Base-by-base conservation (phyloP, 2,113 vertebrate species). In the Tetrax tetrax region DNA sequence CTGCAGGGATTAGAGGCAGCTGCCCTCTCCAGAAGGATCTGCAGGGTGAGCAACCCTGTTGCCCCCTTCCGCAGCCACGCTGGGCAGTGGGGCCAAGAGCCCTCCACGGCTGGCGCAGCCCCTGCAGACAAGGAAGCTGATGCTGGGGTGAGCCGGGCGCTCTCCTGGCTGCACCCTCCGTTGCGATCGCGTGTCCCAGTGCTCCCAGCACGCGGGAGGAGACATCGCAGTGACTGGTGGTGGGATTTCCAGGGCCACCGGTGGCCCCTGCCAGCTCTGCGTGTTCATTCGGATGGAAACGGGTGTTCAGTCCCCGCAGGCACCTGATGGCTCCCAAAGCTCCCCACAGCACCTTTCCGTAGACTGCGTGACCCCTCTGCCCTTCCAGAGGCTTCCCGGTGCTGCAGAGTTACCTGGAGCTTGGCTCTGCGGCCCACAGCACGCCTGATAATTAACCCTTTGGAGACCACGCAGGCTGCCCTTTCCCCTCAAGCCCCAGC, bases 21-120 rank as follows among this genome's bases (percentile, higher is more conserved):
- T 2, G 4, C 18, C n/a, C 12, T 28, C 38, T 76, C n/a, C 61
- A 56, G 27, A 70, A 20, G 59, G 17, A 78, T 11, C n/a, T 37
- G 71, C 33, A 45, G 35, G 65, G 45, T 4, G 24, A 84, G 50
- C 4, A 61, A 3, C 33, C 27, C 61, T 23, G 41, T 14, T 33
- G 54, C 31, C 24, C 17, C 13, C 15, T 89, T 41, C 38, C 53
- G 38, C 8, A 37, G 16, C 41, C 8, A 3, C 0, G 1, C 3
- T 1, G 7, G 27, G 33, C 47, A 45, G 21, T 0, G 0, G 22
- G 51, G 45, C 59, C 48, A 50, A 72, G 29, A 37, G 53, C 7
- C 45, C 50, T 11, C 2, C 3, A 10, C 2, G 53, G 25, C 43
- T 48, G 37, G 6, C 17, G 45, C 10, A 68, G 71, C 68, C 29